phyloP scores from a whole-genome alignment of 2,797 vertebrate genomes.

The Notamacropus eugenii region DNA sequence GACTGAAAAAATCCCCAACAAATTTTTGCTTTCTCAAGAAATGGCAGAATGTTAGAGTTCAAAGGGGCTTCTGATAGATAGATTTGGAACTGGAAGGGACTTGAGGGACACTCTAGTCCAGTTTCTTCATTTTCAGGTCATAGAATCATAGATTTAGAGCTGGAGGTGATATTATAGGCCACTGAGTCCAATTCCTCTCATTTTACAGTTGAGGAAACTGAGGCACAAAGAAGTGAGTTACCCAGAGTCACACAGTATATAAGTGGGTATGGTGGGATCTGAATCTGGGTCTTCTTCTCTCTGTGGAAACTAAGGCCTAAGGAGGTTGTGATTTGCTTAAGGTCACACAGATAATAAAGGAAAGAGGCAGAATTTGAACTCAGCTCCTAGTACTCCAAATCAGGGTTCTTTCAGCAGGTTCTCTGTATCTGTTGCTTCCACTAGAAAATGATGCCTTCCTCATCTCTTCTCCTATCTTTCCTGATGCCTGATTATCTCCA shows the following conservation, averaged over 20 bases:
- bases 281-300: background rate
- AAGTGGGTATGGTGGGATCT: background rate
- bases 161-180: background rate
- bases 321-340: background rate
- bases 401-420: background rate
- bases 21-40: too few relatives aligned
- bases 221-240: background rate
- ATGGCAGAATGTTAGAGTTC: too few relatives aligned
- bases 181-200: background rate
- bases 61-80: background rate
- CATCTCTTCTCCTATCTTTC: background rate
- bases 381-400: background rate
- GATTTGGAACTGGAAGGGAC: background rate
- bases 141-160: background rate
- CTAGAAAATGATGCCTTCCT: background rate
- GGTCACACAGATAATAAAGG: background rate
- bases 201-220: background rate
- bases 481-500: background rate
- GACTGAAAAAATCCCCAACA: background rate
- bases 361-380: background rate
- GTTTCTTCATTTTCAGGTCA: background rate
- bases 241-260: background rate
- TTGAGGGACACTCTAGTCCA: background rate
- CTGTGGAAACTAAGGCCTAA: background rate
- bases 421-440: background rate